phyloP scores from a whole-genome alignment of 2,888 invertebrate species.

The Xylota sylvarum region DNA sequence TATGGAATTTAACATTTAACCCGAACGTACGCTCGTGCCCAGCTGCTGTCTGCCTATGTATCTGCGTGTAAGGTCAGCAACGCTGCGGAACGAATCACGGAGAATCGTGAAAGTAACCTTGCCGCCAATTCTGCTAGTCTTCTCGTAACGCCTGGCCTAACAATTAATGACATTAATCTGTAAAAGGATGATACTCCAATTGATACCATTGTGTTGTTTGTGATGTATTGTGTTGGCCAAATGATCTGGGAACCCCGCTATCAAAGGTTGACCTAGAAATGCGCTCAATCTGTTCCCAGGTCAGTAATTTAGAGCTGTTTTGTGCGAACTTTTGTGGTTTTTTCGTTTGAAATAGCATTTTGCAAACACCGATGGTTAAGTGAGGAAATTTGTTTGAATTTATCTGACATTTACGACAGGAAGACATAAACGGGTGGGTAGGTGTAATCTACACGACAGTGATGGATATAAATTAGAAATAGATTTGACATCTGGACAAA shows the following conservation, averaged over 20 bases:
- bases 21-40: conserved; percentile 27
- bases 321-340: conserved; percentile 17
- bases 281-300: conserved; percentile 33
- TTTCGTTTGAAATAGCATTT: conserved; percentile 26
- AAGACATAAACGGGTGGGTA: conserved; percentile 36
- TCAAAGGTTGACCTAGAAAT: conserved; percentile 39
- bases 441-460: conserved; percentile 48
- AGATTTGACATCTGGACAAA: conserved; percentile 59
- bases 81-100: conserved; percentile 36
- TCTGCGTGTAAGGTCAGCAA: conserved; percentile 27
- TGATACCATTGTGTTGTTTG: conserved; percentile 37
- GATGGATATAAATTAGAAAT: conserved; percentile 54
- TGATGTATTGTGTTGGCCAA: conserved; percentile 35
- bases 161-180: conserved; percentile 51
- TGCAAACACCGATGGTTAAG: conserved; percentile 19
- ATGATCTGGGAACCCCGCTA: conserved; percentile 33
- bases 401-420: conserved; percentile 58
- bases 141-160: conserved; percentile 9
- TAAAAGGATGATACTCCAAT: conserved; percentile 57
- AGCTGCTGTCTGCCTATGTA: not conserved
- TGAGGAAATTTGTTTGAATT: conserved; percentile 40
- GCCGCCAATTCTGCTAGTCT: conserved; percentile 13
- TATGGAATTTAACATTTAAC: conserved; percentile 54
- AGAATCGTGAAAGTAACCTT: conserved; percentile 53
- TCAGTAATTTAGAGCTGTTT: conserved; percentile 10